A percentile compares a stretch with the other conserved stretches of the same genome.
phyloP scores from a whole-genome alignment of 2,797 vertebrate genomes.

The Ctenopoma kingsleyae region DNA sequence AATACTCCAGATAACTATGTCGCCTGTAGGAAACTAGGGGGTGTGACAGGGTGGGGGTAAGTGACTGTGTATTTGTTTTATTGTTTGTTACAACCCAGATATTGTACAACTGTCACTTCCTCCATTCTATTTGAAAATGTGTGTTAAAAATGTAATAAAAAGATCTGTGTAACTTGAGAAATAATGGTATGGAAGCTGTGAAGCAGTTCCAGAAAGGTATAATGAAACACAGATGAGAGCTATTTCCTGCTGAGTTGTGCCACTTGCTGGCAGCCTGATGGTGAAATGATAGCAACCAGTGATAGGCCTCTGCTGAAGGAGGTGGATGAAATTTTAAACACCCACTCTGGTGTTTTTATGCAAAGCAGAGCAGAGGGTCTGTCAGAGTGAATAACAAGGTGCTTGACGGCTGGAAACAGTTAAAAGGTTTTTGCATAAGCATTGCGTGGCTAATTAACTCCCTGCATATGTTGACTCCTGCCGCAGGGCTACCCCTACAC shows the following conservation, averaged over 20 bases:
- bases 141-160: no score
- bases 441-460: slow-evolving; percentile 52
- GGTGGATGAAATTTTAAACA: slow-evolving; percentile 66
- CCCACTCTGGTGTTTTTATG: slow-evolving; percentile 44
- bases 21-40: no score
- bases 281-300: slow-evolving; percentile 34
- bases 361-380: slow-evolving; percentile 44
- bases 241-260: slow-evolving; percentile 55
- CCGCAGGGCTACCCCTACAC: slow-evolving; percentile 33
- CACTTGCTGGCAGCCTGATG: slow-evolving; percentile 40
- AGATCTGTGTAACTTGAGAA: not conserved
- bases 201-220: slow-evolving; percentile 9
- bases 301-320: slow-evolving; percentile 35
- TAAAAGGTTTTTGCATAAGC: slow-evolving; percentile 53
- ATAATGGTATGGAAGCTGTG: not conserved
- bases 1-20: no score
- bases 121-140: no score
- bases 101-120: no score
- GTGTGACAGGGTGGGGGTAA: no score
- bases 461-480: slow-evolving; percentile 35
- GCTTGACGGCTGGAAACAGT: slow-evolving; percentile 58
- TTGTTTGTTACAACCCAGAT: no score
- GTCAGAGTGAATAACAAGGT: slow-evolving; percentile 56
- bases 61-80: no score
- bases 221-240: slow-evolving; percentile 42